Evolutionary conservation across 2,113 vertebrate species (phyloP).

Genomic region (Elaphurus davidianus): DNA sequence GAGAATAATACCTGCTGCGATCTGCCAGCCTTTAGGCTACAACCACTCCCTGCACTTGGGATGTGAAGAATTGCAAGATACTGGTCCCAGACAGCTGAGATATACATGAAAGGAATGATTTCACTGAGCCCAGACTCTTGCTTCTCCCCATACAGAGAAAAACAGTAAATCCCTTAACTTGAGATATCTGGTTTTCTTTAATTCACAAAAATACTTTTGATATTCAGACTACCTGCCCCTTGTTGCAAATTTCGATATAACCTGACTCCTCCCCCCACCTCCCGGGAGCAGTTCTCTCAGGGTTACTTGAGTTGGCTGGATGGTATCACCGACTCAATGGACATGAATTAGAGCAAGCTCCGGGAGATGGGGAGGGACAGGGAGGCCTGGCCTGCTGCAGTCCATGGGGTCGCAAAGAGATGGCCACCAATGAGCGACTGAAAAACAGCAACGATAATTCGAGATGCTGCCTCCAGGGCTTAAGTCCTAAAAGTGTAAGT

Average conservation of each 20-base stretch:
- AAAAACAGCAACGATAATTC: not conserved
- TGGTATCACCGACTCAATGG: not conserved
- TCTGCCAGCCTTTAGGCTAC: accelerated
- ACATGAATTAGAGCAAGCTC: not conserved
- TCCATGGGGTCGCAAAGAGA: not conserved
- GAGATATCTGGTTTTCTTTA: not conserved
- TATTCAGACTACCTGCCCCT: not conserved
- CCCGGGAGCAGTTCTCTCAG: not conserved
- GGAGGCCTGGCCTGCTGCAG: not conserved
- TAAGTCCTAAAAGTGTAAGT: not conserved
- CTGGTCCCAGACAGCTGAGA: not conserved
- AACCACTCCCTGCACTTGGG: not conserved
- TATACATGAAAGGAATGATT: not conserved
- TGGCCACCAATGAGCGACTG: not conserved
- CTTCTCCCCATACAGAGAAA: not conserved
- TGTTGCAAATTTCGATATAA: not conserved
- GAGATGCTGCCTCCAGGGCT: not conserved
- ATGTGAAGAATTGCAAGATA: not conserved
- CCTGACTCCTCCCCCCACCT: not conserved
- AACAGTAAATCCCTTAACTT: not conserved
- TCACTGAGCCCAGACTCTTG: not conserved
- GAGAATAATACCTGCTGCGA: not conserved
- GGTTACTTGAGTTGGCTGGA: not conserved
- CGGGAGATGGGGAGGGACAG: not conserved
- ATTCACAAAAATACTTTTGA: not conserved